Percentiles rank a stretch among this genome's conserved stretches.
Evolutionary conservation across 2,888 invertebrate species (phyloP).

Genomic region (Drosophila quasianomalipes): DNA sequence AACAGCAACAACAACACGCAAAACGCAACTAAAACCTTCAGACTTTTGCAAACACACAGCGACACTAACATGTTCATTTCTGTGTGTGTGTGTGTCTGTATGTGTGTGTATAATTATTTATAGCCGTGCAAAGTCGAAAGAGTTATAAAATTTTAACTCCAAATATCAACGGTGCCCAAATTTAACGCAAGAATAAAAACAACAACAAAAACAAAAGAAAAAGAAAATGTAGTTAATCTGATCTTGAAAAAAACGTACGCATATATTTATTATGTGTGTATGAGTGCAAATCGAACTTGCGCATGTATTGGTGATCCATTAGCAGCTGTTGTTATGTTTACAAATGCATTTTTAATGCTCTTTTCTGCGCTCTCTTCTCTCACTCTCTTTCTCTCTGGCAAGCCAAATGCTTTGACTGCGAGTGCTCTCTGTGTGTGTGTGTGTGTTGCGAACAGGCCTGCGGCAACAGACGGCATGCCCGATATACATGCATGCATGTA

Average conservation of each 20-base stretch:
- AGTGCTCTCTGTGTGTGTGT: conserved; percentile 3
- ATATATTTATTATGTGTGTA: background rate
- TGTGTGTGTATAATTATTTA: conserved; percentile 49
- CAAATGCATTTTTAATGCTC: conserved; percentile 27
- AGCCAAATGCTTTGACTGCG: conserved; percentile 3
- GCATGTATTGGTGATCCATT: conserved; percentile 26
- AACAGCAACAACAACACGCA: conserved; percentile 17
- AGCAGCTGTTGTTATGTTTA: conserved; percentile 29
- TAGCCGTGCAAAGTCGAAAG: conserved; percentile 55
- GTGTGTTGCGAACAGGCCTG: conserved; percentile 10
- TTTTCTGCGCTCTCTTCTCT: conserved; percentile 6
- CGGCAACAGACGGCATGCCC: conserved; percentile 16
- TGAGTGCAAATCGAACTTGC: conserved; percentile 19
- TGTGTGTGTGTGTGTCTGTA: conserved; percentile 25
- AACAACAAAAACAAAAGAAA: background rate
- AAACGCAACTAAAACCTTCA: conserved; percentile 69
- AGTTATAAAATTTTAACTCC: conserved; percentile 42
- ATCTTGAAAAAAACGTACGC: conserved; percentile 27
- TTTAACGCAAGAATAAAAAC: conserved; percentile 11
- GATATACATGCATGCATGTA: background rate
- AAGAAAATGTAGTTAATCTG: conserved; percentile 11
- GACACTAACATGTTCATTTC: conserved; percentile 21
- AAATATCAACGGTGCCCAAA: conserved; percentile 15
- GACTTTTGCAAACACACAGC: conserved; percentile 51
- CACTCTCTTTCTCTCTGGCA: background rate